phyloP scores from a whole-genome alignment of 2,888 invertebrate species.

The Smittia sp. region DNA sequence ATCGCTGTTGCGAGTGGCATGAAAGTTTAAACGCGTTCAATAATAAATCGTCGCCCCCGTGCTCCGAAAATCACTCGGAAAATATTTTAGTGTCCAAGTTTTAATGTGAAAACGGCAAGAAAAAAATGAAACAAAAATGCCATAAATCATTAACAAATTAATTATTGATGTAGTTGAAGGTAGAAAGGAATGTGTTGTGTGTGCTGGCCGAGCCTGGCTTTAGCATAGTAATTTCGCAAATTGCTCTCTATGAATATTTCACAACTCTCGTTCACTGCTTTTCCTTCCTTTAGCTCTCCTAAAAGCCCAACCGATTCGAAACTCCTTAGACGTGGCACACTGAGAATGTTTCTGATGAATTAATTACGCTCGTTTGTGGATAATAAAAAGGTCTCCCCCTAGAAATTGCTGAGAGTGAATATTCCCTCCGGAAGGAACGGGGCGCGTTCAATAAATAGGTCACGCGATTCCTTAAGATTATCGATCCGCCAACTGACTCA shows the following conservation, averaged over 20 bases:
- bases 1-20: not conserved
- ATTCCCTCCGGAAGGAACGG: too few relatives aligned
- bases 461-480: too few relatives aligned
- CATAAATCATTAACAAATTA: constrained; percentile 39
- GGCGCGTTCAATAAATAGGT: too few relatives aligned
- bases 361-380: too few relatives aligned
- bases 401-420: too few relatives aligned
- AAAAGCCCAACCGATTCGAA: too few relatives aligned
- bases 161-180: constrained; percentile 36
- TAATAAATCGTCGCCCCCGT: not conserved
- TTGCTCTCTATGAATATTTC: constrained; percentile 39
- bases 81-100: not conserved
- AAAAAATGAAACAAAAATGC: constrained; percentile 23
- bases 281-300: too few relatives aligned
- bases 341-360: too few relatives aligned
- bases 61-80: too few relatives aligned
- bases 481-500: too few relatives aligned
- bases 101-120: not conserved
- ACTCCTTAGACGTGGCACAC: too few relatives aligned
- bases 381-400: too few relatives aligned
- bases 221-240: constrained; percentile 35
- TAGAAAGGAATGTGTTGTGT: constrained; percentile 6
- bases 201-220: not conserved
- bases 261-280: not conserved
- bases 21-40: not conserved